Evolutionary conservation across 2,888 invertebrate genomes (phyloP), one percentile per base, ranked within the genome.

Genomic region (Acleris cristana): DNA sequence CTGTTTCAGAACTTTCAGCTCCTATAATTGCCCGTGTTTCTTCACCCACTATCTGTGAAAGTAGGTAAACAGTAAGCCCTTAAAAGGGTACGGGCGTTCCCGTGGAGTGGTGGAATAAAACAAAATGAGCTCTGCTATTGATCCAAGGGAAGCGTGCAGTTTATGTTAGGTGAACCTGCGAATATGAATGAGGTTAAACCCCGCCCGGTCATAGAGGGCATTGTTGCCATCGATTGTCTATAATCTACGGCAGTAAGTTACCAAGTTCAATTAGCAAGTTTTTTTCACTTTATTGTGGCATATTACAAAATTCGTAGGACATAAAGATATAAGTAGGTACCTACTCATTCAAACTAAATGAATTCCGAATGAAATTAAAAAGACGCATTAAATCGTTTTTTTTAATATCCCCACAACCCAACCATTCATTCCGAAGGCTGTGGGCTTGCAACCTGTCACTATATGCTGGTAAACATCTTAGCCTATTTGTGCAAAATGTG

Each of bases 81-180:
- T 81, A 80, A 87, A 88, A 89, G 87, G 88, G 88, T 87, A 86
- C 79, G 80, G 81, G 83, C 81, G 83, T 83, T 82, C 80, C 80
- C 80, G 81, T 80, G 77, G 80, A 85, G 86, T 82, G 81, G 79
- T 77, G 73, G 79, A 87, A 88, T 88, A 89, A 87, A 88, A 88
- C 87, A 85, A 87, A 89, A 89, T 87, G 89, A 88, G 87, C 80
- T 85, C 83, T 83, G 79, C 81, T 84, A 85, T 87, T 84, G 84
- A 85, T 87, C 84, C 83, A 73, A 76, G 78, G 75, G 78, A 71
- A 82, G 77, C 79, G 80, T 86, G 84, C 85, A 84, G 79, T 84
- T 84, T 83, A 82, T 83, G 78, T 81, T 81, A 78, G 79, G 76
- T 74, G 77, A 80, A 81, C 77, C 78, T 81, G 73, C 64, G 81